Evolutionary conservation across 1,140 invertebrate species (phyloP).

Genomic region (roundworm (Caenorhabditis elegans)): DNA sequence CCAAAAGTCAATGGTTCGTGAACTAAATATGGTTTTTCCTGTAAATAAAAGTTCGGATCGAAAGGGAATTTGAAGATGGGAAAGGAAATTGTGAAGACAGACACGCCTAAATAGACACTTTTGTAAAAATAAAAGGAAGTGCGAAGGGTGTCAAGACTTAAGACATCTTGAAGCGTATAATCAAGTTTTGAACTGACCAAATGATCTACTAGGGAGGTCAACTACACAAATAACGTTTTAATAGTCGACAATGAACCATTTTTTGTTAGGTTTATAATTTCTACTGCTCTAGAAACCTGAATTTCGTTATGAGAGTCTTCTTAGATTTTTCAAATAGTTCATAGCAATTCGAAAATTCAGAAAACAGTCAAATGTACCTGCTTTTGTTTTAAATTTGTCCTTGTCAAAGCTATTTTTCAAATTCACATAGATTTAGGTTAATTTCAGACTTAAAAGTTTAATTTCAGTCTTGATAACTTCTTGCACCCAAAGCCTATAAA

Average conservation of each 20-base stretch:
- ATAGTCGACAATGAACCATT: too few species aligned
- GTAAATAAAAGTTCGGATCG: background rate
- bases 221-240: too few species aligned
- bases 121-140: slow-evolving; percentile 15
- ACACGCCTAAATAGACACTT: slow-evolving; percentile 4
- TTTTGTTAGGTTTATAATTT: too few species aligned
- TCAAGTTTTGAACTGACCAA: background rate
- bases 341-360: background rate
- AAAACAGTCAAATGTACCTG: too few species aligned
- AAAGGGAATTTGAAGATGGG: background rate
- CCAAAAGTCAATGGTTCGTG: slow-evolving; percentile 5
- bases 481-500: too few species aligned
- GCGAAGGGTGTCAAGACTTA: slow-evolving; percentile 6
- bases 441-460: too few species aligned
- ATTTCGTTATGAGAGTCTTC: too few species aligned
- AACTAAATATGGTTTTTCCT: background rate
- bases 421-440: too few species aligned
- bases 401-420: too few species aligned
- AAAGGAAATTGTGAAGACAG: background rate
- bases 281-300: too few species aligned
- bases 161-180: slow-evolving; percentile 20
- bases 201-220: background rate
- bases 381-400: too few species aligned
- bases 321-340: background rate
- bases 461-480: too few species aligned